Conservation (phyloP, 2,113 vertebrate species). For the Anoplopoma fimbria region DNA sequence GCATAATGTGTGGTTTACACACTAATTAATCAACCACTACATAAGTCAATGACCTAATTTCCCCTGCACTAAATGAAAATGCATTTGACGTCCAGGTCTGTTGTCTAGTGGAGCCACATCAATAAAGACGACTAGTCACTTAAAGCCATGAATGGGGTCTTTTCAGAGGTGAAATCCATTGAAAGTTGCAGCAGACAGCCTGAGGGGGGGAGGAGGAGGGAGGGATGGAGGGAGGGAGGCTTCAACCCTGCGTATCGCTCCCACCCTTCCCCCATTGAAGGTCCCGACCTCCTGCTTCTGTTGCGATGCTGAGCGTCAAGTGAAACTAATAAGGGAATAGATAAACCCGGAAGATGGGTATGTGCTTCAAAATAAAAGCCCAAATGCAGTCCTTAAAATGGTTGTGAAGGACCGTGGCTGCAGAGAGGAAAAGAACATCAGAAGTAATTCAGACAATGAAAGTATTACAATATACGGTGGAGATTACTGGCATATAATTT, state of each 20-base stretch:
- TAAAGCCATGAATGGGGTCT: conserved; percentile 68
- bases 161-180: conserved; percentile 70
- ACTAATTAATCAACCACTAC: neutral
- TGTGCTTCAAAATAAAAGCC: conserved; percentile 53
- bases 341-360: neutral
- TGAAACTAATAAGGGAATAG: rapidly evolving
- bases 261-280: conserved; percentile 71
- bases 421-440: neutral
- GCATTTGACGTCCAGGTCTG: conserved; percentile 36
- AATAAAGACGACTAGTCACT: conserved; percentile 51
- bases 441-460: neutral
- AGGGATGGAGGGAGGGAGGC: conserved; percentile 26
- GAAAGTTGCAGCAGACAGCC: conserved; percentile 41
- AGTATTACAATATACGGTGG: too few species aligned
- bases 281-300: conserved; percentile 51
- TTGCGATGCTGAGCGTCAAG: conserved; percentile 8
- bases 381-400: rapidly evolving
- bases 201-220: conserved; percentile 12
- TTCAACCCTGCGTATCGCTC: conserved; percentile 47
- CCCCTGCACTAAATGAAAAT: conserved; percentile 51
- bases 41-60: neutral
- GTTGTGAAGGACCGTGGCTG: too few species aligned
- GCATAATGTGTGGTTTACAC: neutral
- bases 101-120: conserved; percentile 44
- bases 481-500: neutral